Conservation (phyloP, 2,888 invertebrate species). For the Sinopyrophorus schimmeli region DNA sequence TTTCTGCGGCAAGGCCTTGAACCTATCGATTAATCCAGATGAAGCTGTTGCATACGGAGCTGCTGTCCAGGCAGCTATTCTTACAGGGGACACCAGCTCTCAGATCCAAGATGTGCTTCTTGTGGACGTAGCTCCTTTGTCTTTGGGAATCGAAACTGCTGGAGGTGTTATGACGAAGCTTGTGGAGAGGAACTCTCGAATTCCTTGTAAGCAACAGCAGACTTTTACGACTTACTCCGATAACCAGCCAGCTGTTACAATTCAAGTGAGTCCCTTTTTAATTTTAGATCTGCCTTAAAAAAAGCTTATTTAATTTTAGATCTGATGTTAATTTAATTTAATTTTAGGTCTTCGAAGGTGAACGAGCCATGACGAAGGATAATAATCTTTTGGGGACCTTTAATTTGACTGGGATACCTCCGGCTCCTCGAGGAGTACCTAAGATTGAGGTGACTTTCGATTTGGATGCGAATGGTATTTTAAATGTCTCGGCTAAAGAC, state of each 20-base stretch:
- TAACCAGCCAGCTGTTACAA: conserved; percentile 88
- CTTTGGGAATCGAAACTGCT: conserved; percentile 81
- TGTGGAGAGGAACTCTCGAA: conserved; percentile 80
- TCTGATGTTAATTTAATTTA: too few relatives aligned
- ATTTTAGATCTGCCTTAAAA: background rate
- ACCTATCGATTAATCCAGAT: conserved; percentile 90
- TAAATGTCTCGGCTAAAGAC: conserved; percentile 79
- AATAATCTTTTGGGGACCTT: conserved; percentile 85
- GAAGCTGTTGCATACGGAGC: conserved; percentile 94
- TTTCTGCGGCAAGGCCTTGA: conserved; percentile 81
- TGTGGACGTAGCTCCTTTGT: conserved; percentile 78
- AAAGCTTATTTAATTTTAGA: conserved; percentile 4
- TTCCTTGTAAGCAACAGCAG: conserved; percentile 76
- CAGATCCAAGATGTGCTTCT: conserved; percentile 81
- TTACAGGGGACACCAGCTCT: conserved; percentile 67
- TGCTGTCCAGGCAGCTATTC: conserved; percentile 91
- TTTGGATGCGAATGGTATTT: conserved; percentile 86
- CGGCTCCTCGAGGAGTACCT: conserved; percentile 80
- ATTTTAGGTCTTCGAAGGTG: conserved; percentile 76
- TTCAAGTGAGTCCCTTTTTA: conserved; percentile 72
- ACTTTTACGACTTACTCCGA: conserved; percentile 90
- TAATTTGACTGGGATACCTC: conserved; percentile 80
- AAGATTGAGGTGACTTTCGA: conserved; percentile 83
- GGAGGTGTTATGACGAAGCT: conserved; percentile 84
- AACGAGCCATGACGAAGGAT: conserved; percentile 88